Evolutionary conservation across 2,113 vertebrate species (phyloP), one percentile per base, ranked within the genome.

Genomic region (Catharus fuscescens): DNA sequence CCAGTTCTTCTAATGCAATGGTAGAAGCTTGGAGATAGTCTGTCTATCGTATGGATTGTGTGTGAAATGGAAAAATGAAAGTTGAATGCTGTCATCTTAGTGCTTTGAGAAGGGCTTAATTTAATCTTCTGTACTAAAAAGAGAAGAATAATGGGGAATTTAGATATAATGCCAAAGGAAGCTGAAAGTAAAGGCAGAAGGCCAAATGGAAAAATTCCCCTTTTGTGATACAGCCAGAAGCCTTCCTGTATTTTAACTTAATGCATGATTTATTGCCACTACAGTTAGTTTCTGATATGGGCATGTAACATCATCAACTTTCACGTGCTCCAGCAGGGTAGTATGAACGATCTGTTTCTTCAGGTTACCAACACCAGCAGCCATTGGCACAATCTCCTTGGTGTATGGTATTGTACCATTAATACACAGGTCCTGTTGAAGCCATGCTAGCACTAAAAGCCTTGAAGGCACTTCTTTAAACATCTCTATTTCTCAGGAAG

Each of bases 61-160:
- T 82, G 74, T 70, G 64, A 82, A 95, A 90, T 69, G 80, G 60
- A 93, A 86, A 94, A 96, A 74, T 56, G 87, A 18, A 92, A 85
- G 70, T 87, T 85, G 78, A 89, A 72, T 89, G 91, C 74, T 93
- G 91, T 94, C 48, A 0, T 96, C 91, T 87, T 92, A 95, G 57
- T 95, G 70, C 94, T 95, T 93, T 92, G 50, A 85, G 89, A 90
- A 90, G 50, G 42, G 86, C 89, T 97, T 96, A 97, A 94, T 95
- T 97, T 97, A 95, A 96, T 96, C 89, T 90, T 85, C 66, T 47
- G 50, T 77, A 24, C 84, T 87, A 94, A 95, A 89, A 87, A 92
- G 81, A 87, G 86, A 86, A 66, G 53, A 95, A 95, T 92, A 95
- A 95, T 80, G 84, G 91, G 57, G 89, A 91, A 64, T 95, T 95